Conservation (phyloP, 2,797 vertebrate genomes). For the Saxicola maurus region DNA sequence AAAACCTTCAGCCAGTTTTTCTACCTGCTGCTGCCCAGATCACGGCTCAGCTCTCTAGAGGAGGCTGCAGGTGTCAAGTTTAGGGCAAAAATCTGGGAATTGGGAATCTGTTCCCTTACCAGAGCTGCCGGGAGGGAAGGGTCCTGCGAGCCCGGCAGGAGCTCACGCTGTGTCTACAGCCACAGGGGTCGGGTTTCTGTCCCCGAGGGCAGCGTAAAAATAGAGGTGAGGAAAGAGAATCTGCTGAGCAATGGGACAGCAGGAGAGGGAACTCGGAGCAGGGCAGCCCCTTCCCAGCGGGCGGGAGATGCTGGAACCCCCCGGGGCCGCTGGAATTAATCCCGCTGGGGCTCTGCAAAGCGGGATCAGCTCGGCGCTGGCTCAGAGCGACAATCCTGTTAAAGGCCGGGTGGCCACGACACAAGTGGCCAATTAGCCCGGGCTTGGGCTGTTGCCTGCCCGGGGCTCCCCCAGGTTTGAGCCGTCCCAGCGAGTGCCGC, state of each 20-base stretch:
- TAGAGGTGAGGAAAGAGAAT: slow-evolving; percentile 35
- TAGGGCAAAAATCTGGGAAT: background rate
- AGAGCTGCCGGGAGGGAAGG: background rate
- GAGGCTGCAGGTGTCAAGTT: background rate
- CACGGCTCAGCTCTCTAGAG: background rate
- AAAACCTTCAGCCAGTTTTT: background rate
- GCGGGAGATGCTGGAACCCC: background rate
- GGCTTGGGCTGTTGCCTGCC: accelerated
- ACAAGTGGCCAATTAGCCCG: background rate
- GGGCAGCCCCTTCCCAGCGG: background rate
- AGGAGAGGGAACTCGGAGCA: accelerated
- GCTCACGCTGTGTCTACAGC: background rate
- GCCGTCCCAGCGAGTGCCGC: background rate
- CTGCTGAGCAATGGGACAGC: background rate
- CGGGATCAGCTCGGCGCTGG: background rate
- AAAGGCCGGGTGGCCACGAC: background rate
- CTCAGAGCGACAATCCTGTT: background rate
- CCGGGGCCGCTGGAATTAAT: background rate
- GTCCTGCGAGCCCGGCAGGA: background rate
- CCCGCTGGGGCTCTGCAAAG: background rate
- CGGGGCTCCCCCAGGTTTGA: accelerated
- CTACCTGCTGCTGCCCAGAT: slow-evolving; percentile 4
- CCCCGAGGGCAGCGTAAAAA: background rate
- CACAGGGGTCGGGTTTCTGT: background rate
- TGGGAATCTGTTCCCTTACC: background rate